phyloP scores from a whole-genome alignment of 1,140 invertebrate species.

The Trissolcus basalis region DNA sequence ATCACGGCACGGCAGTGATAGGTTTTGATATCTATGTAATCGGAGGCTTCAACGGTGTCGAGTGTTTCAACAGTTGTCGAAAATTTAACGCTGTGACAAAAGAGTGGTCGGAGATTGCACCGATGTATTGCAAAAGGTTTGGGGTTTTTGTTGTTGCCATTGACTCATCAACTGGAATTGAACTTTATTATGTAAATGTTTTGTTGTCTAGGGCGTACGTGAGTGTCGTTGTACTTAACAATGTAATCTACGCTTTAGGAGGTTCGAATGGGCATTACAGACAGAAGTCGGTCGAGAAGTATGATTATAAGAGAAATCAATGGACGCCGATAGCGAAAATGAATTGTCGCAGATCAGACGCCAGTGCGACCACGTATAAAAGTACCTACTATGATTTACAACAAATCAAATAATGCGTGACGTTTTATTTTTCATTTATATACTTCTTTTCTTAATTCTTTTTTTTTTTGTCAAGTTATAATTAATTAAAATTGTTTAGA shows the following conservation, averaged over 20 bases:
- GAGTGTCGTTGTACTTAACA: slow-evolving; percentile 81
- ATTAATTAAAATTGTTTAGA: slow-evolving; percentile 71
- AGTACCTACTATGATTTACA: slow-evolving; percentile 60
- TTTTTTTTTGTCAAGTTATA: slow-evolving; percentile 1
- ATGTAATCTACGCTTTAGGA: slow-evolving; percentile 84
- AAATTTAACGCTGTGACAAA: slow-evolving; percentile 81
- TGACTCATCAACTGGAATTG: not conserved
- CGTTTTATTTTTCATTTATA: too few relatives aligned
- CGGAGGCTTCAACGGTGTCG: slow-evolving; percentile 82
- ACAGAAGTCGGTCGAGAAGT: slow-evolving; percentile 85
- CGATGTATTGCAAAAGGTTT: slow-evolving; percentile 80
- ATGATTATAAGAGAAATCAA: slow-evolving; percentile 81
- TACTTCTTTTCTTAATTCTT: too few relatives aligned
- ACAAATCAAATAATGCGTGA: too few relatives aligned
- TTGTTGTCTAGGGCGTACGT: slow-evolving; percentile 78
- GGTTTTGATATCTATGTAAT: slow-evolving; percentile 82
- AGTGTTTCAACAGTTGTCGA: slow-evolving; percentile 81
- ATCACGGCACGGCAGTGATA: slow-evolving; percentile 84
- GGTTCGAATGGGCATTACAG: slow-evolving; percentile 86
- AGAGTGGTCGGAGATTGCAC: slow-evolving; percentile 80
- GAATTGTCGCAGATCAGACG: slow-evolving; percentile 82
- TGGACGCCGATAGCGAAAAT: slow-evolving; percentile 81
- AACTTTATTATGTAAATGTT: slow-evolving; percentile 1
- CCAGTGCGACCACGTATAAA: slow-evolving; percentile 78
- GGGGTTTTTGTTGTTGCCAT: not conserved